Base-by-base conservation (phyloP, 2,797 vertebrate genomes). In the Trichosurus vulpecula region DNA sequence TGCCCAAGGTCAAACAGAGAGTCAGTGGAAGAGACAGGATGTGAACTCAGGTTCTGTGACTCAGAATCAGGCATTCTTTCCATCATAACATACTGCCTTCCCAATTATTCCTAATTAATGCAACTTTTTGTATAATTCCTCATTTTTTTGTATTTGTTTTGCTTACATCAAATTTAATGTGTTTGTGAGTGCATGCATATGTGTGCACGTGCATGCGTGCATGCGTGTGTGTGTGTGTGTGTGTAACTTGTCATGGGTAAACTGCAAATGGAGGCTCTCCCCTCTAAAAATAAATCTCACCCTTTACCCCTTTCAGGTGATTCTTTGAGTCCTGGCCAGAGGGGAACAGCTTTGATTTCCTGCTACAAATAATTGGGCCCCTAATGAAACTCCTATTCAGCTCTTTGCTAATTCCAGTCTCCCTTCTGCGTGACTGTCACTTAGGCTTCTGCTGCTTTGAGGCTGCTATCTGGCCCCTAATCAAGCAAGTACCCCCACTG, bases 401-500 rank as follows among this genome's bases (percentile, higher is more conserved):
- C 91, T 90, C 94, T 52, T 12, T 93, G 94, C 90, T 56, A 53
- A 54, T 91, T 54, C 95, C 81, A 12, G n/a, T 92, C 54, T 92
- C 58, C 97, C 29, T 90, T 91, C 58, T 87, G 81, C 0, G 5
- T 0, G 3, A 91, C 94, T 30, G 91, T 87, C 51, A 6, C 1
- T 51, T 93, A 22, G 19, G 0, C 91, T 0, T 25, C 90, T 92
- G 93, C 93, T 3, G 52, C 94, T 22, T 47, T 94, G 58, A 92
- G 96, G 94, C 94, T 19, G 58, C 14, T 90, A 91, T 96, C 92
- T 61, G 91, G 96, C 4, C 22, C 66, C 96, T 95, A 92, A 96
- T 97, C 95, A 97, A 92, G 94, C 94, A n/a, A 92, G 93, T 35
- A 90, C 92, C 91, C 95, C 96, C 54, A 93, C 96, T 92, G 97